Percentiles rank a stretch among this genome's conserved stretches.
These are phyloP conservation scores for Cladorhizidae sp. DNA, from an alignment of 37 sponge, comb jelly and placozoan genomes.

Conservation along the genomic window DNA sequence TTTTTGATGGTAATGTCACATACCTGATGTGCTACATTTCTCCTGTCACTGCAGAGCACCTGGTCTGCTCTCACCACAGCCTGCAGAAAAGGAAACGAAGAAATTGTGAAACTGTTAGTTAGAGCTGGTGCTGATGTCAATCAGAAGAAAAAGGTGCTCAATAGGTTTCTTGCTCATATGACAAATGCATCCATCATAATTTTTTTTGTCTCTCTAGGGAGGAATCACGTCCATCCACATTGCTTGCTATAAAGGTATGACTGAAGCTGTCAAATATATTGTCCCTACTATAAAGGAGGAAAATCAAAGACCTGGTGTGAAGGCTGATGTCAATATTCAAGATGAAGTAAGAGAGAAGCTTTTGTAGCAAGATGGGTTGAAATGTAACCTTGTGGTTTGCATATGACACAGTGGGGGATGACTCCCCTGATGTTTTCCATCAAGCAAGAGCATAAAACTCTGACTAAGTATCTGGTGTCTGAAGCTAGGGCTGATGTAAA, in stretches of 20 bases:
- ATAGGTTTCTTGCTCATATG: background rate
- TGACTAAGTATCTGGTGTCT: background rate
- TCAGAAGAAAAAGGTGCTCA: background rate
- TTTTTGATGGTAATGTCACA: background rate
- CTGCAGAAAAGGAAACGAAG: background rate
- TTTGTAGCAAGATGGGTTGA: background rate
- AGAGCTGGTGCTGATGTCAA: constrained; percentile 6
- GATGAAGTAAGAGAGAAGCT: background rate
- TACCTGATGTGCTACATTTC: no score
- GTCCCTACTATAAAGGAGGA: no score
- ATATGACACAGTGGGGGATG: constrained; percentile 8
- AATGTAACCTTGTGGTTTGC: background rate
- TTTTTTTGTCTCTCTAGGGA: background rate
- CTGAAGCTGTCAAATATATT: background rate
- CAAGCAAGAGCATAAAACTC: background rate
- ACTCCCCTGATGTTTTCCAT: constrained; percentile 19
- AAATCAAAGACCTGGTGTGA: no score
- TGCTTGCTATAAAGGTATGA: constrained; percentile 7
- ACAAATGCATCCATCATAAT: background rate
- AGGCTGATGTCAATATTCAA: constrained; percentile 1
- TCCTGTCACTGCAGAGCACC: background rate
- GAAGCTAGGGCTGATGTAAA: background rate
- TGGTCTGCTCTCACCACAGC: constrained; percentile 19
- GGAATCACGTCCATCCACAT: background rate
- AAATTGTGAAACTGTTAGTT: constrained; percentile 6